These are phyloP conservation scores for Apis cerana DNA, from an alignment of 1,140 invertebrate genomes.

Conservation along the genomic window DNA sequence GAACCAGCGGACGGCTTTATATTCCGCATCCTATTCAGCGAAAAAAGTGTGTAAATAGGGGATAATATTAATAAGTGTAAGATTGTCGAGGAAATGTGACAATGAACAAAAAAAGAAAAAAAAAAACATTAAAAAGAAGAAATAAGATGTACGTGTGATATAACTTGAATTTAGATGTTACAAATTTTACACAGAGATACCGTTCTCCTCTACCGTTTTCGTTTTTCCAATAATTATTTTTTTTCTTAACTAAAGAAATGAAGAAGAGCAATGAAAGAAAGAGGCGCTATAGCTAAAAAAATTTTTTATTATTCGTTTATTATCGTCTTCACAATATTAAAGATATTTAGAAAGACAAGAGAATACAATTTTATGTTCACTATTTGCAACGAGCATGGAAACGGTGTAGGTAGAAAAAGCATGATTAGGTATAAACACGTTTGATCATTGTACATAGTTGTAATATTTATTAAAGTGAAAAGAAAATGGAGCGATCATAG, in stretches of 20 bases:
- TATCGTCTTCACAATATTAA: background rate
- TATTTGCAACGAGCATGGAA: slow-evolving; percentile 25
- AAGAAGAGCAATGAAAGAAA: background rate
- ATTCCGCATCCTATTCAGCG: slow-evolving; percentile 72
- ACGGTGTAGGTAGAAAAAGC: slow-evolving; percentile 41
- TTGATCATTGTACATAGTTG: slow-evolving; percentile 78
- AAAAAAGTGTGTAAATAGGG: slow-evolving; percentile 73
- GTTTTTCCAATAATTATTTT: slow-evolving; percentile 13
- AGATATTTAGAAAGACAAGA: background rate
- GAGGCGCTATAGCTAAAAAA: background rate
- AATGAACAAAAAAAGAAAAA: slow-evolving; percentile 39
- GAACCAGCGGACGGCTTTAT: slow-evolving; percentile 69
- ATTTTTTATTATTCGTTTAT: background rate
- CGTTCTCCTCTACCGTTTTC: slow-evolving; percentile 63
- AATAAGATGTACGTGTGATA: slow-evolving; percentile 64
- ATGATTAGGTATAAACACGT: slow-evolving; percentile 47
- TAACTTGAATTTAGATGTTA: slow-evolving; percentile 69
- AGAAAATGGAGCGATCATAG: slow-evolving; percentile 57
- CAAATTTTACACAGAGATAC: slow-evolving; percentile 45
- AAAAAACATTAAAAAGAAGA: background rate
- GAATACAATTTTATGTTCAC: background rate
- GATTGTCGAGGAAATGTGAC: slow-evolving; percentile 73
- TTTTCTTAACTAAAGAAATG: slow-evolving; percentile 16
- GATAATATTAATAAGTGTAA: slow-evolving; percentile 64
- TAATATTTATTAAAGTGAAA: slow-evolving; percentile 79